A percentile compares a stretch with the other conserved stretches of the same genome.
These are phyloP conservation scores for Drosophila auraria DNA, from an alignment of 1,140 invertebrate species.

Conservation along the genomic window DNA sequence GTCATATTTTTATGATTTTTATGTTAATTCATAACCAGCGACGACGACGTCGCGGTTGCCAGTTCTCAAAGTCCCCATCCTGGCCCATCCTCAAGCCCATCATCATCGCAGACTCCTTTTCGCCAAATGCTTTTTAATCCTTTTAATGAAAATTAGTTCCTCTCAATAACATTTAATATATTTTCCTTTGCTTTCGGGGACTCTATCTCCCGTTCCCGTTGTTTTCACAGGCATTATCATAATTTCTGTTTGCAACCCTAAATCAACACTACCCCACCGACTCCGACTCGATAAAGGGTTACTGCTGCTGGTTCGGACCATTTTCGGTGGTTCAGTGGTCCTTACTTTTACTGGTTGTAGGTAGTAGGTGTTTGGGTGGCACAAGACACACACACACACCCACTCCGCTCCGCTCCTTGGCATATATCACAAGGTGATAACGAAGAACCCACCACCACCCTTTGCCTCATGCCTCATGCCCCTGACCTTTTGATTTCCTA, in stretches of 20 bases:
- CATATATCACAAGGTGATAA: slow-evolving; percentile 70
- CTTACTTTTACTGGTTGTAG: slow-evolving; percentile 1
- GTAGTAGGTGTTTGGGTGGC: slow-evolving; percentile 5
- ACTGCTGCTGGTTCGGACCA: slow-evolving; percentile 25
- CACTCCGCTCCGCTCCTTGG: slow-evolving; percentile 15
- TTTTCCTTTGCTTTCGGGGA: slow-evolving; percentile 74
- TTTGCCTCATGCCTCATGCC: slow-evolving; percentile 18
- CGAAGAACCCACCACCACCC: slow-evolving; percentile 11
- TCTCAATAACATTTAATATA: slow-evolving; percentile 85
- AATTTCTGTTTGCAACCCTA: slow-evolving; percentile 85
- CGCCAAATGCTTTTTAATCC: slow-evolving; percentile 83
- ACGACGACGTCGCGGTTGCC: slow-evolving; percentile 55
- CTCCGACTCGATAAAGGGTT: slow-evolving; percentile 73
- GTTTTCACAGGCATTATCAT: slow-evolving; percentile 84
- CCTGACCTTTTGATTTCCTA: slow-evolving; percentile 79
- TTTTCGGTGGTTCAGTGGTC: slow-evolving; percentile 40
- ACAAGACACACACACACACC: background rate
- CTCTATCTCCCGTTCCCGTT: slow-evolving; percentile 44
- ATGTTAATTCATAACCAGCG: slow-evolving; percentile 80
- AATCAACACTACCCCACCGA: slow-evolving; percentile 67
- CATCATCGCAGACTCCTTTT: slow-evolving; percentile 15
- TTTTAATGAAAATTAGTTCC: slow-evolving; percentile 85
- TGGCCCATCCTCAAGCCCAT: background rate
- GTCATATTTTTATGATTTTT: slow-evolving; percentile 84
- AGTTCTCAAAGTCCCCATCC: background rate